Base-by-base conservation (phyloP, 1,140 invertebrate genomes). In the Cataglyphis hispanica region DNA sequence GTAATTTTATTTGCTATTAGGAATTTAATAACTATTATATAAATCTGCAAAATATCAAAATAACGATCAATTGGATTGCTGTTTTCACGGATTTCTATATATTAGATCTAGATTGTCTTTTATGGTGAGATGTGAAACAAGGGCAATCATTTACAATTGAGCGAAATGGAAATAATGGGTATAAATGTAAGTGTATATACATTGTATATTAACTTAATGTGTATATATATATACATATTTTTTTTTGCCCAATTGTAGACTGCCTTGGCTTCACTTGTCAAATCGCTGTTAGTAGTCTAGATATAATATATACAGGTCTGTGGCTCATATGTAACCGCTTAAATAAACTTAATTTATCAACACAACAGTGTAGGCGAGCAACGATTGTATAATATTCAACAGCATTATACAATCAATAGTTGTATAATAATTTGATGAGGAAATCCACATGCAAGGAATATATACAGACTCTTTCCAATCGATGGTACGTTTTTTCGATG, bases 1-100 rank as follows among this genome's bases (percentile, higher is more conserved):
- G 11, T 11, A 67, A 67, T 78, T 50, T 37, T 8, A 66, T 6
- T 78, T 10, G 43, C 50, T 67, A 67, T 78, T 77, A 77, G 40
- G 27, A 67, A 53, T 67, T 78, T 37, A 53, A 78, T 53, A 31
- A 2, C 27, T 2, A 31, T 31, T 1, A 31, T 31, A 37, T 53
- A 50, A 40, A 66, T 77, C 25, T 78, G 27, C 37, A 31, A 46
- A 61, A 58, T 37, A 8, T 60, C 16, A 37, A 74, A 78, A 2
- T 2, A 8, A 5, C 4, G 6, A 34, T 7, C 10, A 61, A n/a
- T 76, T 50, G 22, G 37, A 43, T 40, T 16, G 56, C 8, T 4
- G 10, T 43, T 10, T 43, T 6, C 27, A 31, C 27, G 2, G 27
- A 31, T 2, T 31, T 31, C 27, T 31, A 31, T 31, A 2, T 31